Percentiles rank a stretch among this genome's conserved stretches.
Evolutionary conservation across 23 tunicate genomes (phyloP).

Genomic region (Aplidium turbinatum): DNA sequence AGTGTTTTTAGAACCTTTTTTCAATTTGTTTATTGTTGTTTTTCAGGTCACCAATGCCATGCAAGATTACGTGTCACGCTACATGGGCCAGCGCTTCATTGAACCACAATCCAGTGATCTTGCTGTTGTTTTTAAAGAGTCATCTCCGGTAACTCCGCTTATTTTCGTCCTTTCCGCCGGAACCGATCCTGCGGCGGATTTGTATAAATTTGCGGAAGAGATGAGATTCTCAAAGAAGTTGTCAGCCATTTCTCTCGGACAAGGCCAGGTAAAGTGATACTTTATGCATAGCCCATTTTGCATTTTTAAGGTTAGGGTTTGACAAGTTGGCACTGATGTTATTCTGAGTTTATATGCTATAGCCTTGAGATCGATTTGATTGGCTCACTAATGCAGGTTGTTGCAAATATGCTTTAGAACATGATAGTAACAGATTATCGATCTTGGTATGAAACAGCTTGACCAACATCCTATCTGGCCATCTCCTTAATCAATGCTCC

Average conservation of each 20-base stretch:
- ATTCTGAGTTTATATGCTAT: too few relatives aligned
- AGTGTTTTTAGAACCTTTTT: too few relatives aligned
- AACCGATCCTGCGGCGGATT: conserved; percentile 99
- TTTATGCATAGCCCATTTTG: too few relatives aligned
- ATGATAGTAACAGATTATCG: too few relatives aligned
- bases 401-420: too few relatives aligned
- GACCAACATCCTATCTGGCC: too few relatives aligned
- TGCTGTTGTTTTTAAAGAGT: conserved; percentile 87
- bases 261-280: conserved; percentile 99
- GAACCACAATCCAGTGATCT: conserved; percentile 98
- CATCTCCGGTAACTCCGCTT: conserved; percentile 94
- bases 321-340: too few relatives aligned
- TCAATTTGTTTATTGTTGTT: not conserved
- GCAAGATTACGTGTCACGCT: conserved; percentile 95
- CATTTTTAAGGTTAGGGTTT: too few relatives aligned
- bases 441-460: too few relatives aligned
- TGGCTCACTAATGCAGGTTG: too few relatives aligned
- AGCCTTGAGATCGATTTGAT: too few relatives aligned
- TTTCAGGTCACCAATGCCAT: conserved; percentile 91
- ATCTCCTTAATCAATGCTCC: too few relatives aligned
- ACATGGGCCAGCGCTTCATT: conserved; percentile 98
- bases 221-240: conserved; percentile 97
- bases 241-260: conserved; percentile 97
- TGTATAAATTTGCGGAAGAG: conserved; percentile 98
- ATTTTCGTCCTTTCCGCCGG: conserved; percentile 98